Evolutionary conservation across 2,797 vertebrate species (phyloP).

Genomic region (Sebastes kiyomatsui): DNA sequence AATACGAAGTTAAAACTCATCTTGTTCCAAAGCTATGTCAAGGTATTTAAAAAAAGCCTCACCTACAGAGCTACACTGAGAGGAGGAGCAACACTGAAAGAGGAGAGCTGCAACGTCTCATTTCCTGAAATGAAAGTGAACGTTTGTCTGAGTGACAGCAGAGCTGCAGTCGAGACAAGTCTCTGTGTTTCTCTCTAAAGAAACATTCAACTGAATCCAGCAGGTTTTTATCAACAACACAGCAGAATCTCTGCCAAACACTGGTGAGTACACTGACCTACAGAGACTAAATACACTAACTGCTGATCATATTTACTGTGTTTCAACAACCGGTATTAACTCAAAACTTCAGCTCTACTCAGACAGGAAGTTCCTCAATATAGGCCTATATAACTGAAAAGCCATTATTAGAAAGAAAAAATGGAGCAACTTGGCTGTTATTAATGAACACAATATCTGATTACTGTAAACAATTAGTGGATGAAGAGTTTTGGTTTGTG

Average conservation of each 20-base stretch:
- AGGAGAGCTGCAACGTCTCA: background rate
- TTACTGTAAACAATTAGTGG: too few relatives aligned
- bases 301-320: too few relatives aligned
- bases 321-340: too few relatives aligned
- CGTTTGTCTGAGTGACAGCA: background rate
- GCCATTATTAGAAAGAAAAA: too few relatives aligned
- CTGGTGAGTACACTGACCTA: constrained; percentile 8
- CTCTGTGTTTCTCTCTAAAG: background rate
- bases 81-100: background rate
- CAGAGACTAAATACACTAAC: background rate
- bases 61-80: background rate
- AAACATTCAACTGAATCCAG: background rate
- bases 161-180: background rate
- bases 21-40: background rate
- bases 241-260: too few relatives aligned
- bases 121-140: background rate
- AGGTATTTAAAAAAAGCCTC: background rate
- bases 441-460: too few relatives aligned
- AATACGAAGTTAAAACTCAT: background rate
- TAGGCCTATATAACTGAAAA: too few relatives aligned
- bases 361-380: too few relatives aligned
- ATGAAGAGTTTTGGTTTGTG: too few relatives aligned
- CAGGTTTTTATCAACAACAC: background rate
- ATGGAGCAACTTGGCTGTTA: too few relatives aligned
- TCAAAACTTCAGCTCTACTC: too few relatives aligned